Evolutionary conservation across 2,888 invertebrate species (phyloP).

Genomic region (Tridacna gigas): DNA sequence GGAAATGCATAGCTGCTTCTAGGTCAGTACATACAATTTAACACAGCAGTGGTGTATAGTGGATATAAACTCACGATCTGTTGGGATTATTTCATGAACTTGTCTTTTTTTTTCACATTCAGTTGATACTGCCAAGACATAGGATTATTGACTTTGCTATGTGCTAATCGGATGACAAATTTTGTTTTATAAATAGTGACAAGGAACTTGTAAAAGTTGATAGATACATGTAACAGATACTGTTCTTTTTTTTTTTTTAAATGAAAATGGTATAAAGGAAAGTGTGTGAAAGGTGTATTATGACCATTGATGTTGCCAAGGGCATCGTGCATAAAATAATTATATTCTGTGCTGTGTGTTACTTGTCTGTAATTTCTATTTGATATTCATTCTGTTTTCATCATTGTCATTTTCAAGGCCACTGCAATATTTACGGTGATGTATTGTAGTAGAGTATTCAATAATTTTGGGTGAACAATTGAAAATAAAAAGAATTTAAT

Average conservation of each 20-base stretch:
- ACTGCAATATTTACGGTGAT: neutral
- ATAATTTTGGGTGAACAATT: too few species aligned
- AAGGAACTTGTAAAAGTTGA: neutral
- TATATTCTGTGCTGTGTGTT: too few species aligned
- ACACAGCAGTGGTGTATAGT: neutral
- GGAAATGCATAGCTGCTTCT: slow-evolving; percentile 15
- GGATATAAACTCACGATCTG: neutral
- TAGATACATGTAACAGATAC: neutral
- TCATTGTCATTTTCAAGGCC: neutral
- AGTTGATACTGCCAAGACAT: slow-evolving; percentile 16
- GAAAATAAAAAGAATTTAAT: too few species aligned
- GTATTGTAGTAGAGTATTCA: too few species aligned
- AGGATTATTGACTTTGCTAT: neutral
- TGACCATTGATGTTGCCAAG: slow-evolving; percentile 1
- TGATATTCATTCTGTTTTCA: neutral
- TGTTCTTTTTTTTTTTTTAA: neutral
- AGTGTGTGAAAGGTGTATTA: neutral
- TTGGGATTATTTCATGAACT: neutral
- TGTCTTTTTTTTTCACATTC: neutral
- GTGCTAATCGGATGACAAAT: slow-evolving; percentile 2
- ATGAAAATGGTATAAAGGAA: neutral
- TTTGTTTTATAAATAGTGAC: neutral
- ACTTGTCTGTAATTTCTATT: too few species aligned
- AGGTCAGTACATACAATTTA: neutral
- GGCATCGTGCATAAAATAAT: neutral